Base-by-base conservation (phyloP, 2,888 invertebrate genomes). In the Holacanthella duospinosa region DNA sequence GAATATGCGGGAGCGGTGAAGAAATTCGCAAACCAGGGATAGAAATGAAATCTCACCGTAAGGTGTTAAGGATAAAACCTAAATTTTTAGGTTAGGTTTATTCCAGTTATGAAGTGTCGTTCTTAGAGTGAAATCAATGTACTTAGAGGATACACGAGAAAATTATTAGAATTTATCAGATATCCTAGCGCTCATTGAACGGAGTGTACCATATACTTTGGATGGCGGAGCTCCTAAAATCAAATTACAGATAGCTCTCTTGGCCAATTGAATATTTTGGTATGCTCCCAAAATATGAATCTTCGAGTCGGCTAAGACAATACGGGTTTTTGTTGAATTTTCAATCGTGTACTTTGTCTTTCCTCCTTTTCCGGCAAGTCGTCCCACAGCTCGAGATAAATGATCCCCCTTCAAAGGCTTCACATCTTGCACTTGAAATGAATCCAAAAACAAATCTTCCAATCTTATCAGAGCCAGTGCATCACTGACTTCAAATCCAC, bases 281-380 rank as follows among this genome's bases (percentile, higher is more conserved):
- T 87, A 99, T 74, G 96, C 95, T 55, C 99, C 99, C 67, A 99
- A 81, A 71, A 99, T 89, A 76, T 99, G 96, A 68, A 99, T 89
- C 82, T 93, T 95, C 26, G 88, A 86, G 76, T 97, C 96, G 25
- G 97, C 97, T 66, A 99, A 80, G 27, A 99, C 93, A 75, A 99
- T 95, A 76, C 99, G 85, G 0, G 97, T 97, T 80, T 95, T 96
- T 0, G 97, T 99, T 0, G 91, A 93, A 78, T 99, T 99, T 80
- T 99, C 99, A 74, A 99, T 97, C 0, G 96, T 95, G 76, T 90
- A 95, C 77, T 96, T 97, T 1, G 96, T 99, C 66, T 93, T 84
- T 27, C 96, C 96, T 26, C 93, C 92, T 80, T 97, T 96, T 1
- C 99, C 99, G 1, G 99, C 99, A 44, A 99, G 80, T 63, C 99